Conservation (phyloP, 2,113 vertebrate species). For the Apodemus speciosus region DNA sequence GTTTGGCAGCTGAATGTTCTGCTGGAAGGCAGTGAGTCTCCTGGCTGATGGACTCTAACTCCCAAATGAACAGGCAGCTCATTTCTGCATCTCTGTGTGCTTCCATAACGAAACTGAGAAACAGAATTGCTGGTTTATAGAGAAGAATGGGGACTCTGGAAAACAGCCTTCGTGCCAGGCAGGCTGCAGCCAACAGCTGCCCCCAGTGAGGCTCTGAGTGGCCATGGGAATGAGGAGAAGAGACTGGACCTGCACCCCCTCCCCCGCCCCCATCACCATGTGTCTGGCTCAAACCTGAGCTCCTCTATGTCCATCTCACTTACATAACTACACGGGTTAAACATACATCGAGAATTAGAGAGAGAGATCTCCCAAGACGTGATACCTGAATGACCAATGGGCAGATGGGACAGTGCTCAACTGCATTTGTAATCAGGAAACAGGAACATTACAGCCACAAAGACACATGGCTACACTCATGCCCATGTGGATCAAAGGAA, state of each 20-base stretch:
- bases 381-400: background rate
- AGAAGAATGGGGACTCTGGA: fast-evolving
- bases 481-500: background rate
- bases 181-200: background rate
- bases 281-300: background rate
- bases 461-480: background rate
- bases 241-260: background rate
- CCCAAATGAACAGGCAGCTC: background rate
- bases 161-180: background rate
- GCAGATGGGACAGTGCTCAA: background rate
- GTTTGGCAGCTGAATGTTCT: fast-evolving
- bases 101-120: background rate
- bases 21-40: background rate
- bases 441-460: background rate
- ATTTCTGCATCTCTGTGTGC: background rate
- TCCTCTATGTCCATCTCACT: background rate
- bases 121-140: background rate
- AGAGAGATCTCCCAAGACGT: background rate
- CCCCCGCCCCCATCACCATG: fast-evolving
- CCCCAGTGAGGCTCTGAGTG: background rate
- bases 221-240: background rate
- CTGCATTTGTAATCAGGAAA: background rate
- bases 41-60: background rate
- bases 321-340: background rate
- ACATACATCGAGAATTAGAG: background rate